These are phyloP conservation scores for Alosa sapidissima DNA, from an alignment of 2,797 vertebrate species.

Conservation along the genomic window DNA sequence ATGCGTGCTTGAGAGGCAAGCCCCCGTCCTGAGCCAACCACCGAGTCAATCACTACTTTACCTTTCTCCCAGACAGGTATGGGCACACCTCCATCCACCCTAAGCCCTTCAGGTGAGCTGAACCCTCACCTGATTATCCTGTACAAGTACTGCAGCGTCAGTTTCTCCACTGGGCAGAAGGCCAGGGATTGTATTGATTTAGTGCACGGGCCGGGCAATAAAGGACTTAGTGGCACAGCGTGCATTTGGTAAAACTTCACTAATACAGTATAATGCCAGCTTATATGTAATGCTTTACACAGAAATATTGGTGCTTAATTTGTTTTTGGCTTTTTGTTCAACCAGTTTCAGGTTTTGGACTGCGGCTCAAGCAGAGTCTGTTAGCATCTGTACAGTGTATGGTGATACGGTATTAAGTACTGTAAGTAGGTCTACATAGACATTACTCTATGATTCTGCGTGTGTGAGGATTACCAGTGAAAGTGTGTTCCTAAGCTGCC, in stretches of 20 bases:
- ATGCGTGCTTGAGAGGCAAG: not conserved
- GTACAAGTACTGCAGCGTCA: not conserved
- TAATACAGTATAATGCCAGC: too few relatives aligned
- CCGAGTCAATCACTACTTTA: not conserved
- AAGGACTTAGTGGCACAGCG: not conserved
- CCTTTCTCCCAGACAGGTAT: constrained; percentile 7
- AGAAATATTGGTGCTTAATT: too few relatives aligned
- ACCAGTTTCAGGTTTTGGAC: too few relatives aligned
- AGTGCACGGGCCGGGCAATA: not conserved
- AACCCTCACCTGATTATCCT: not conserved
- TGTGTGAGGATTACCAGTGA: too few relatives aligned
- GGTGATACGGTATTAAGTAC: too few relatives aligned
- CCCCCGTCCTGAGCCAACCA: not conserved
- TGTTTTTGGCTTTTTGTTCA: too few relatives aligned
- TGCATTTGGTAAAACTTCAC: not conserved
- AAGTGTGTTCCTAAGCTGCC: too few relatives aligned
- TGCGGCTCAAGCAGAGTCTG: too few relatives aligned
- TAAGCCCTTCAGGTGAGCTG: not conserved
- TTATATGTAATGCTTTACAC: too few relatives aligned
- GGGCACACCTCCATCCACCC: not conserved
- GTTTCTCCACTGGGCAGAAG: not conserved
- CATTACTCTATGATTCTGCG: too few relatives aligned
- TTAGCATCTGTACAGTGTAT: too few relatives aligned
- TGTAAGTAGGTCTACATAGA: too few relatives aligned
- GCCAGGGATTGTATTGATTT: not conserved